Evolutionary conservation across 2,888 invertebrate species (phyloP).

Genomic region (Oscheius sp.): DNA sequence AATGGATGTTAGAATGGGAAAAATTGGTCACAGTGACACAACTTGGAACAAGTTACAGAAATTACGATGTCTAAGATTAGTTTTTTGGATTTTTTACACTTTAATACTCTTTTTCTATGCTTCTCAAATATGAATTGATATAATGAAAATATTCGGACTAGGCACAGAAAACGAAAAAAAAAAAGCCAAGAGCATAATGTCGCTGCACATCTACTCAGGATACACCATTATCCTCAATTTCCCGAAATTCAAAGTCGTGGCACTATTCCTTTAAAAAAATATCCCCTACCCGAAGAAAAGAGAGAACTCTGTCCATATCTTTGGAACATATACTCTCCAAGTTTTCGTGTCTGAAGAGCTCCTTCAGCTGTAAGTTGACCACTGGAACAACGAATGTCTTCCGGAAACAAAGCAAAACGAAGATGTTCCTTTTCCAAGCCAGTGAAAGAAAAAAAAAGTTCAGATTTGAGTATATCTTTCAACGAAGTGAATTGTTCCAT

Average conservation of each 20-base stretch:
- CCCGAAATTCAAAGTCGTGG: background rate
- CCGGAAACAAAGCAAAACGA: background rate
- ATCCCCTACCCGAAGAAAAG: background rate
- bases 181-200: too few relatives aligned
- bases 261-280: background rate
- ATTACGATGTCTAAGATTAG: too few relatives aligned
- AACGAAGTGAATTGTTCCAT: background rate
- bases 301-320: constrained; percentile 66
- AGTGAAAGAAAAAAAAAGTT: background rate
- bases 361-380: constrained; percentile 83
- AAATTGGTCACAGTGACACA: too few relatives aligned
- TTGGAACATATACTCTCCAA: constrained; percentile 78
- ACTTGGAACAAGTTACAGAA: too few relatives aligned
- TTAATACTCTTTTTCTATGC: too few relatives aligned
- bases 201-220: too few relatives aligned
- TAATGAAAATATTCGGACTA: too few relatives aligned
- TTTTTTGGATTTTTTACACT: too few relatives aligned
- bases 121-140: too few relatives aligned
- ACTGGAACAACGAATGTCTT: constrained; percentile 46
- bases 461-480: background rate
- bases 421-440: background rate
- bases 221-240: too few relatives aligned
- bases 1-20: too few relatives aligned
- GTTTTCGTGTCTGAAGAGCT: constrained; percentile 82
- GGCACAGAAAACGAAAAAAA: too few relatives aligned